Evolutionary conservation across 2,797 vertebrate species (phyloP).

Genomic region (Eulemur mongoz): DNA sequence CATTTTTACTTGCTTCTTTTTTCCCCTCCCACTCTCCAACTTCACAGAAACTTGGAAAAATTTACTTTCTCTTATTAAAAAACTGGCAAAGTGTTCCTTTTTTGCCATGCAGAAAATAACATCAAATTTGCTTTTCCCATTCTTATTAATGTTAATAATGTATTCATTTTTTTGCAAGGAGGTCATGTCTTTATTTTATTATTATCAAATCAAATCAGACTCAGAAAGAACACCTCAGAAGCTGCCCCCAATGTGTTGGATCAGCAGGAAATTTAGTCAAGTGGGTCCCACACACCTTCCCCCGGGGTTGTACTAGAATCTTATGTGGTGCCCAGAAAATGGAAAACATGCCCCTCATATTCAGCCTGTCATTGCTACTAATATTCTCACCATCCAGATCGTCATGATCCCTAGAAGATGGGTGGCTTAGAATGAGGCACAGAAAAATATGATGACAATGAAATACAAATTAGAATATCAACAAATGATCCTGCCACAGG

Average conservation of each 20-base stretch:
- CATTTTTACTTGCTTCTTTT: neutral
- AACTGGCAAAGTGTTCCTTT: neutral
- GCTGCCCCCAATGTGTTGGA: too few species aligned
- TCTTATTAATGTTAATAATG: neutral
- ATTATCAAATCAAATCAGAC: neutral
- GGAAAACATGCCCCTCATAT: neutral
- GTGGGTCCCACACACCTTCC: neutral
- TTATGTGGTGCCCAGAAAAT: neutral
- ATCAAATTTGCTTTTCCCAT: neutral
- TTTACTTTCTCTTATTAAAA: neutral
- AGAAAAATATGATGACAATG: neutral
- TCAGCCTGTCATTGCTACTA: neutral
- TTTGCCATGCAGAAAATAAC: neutral
- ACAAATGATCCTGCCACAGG: neutral
- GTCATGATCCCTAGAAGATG: neutral
- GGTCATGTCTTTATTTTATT: neutral
- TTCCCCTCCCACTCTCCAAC: neutral
- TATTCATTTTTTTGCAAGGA: neutral
- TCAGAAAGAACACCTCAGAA: neutral
- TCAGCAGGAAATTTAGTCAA: neutral
- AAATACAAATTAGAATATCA: neutral
- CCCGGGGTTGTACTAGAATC: neutral
- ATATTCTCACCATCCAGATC: neutral
- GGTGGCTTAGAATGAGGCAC: neutral
- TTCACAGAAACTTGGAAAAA: neutral